These are phyloP conservation scores for Aselliscus stoliczkanus DNA, from an alignment of 2,797 vertebrate genomes.

Conservation along the genomic window DNA sequence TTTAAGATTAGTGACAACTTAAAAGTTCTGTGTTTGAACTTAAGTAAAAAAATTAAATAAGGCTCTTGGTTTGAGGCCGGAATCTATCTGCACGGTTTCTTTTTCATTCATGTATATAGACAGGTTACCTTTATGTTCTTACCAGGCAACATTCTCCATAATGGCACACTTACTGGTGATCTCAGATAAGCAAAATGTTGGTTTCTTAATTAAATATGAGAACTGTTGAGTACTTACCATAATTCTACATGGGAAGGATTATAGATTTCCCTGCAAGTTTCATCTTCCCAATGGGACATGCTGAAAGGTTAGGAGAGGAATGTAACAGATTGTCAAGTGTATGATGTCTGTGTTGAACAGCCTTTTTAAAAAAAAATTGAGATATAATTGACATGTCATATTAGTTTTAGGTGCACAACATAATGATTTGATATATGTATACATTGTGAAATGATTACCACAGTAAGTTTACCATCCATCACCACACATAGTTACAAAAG, in stretches of 20 bases:
- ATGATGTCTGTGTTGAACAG: background rate
- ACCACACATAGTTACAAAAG: background rate
- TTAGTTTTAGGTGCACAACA: background rate
- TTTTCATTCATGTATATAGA: background rate
- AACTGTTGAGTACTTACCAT: background rate
- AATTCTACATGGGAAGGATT: background rate
- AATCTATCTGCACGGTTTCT: background rate
- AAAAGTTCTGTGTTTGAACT: constrained; percentile 11
- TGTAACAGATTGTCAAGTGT: background rate
- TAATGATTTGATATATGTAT: background rate
- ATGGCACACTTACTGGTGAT: background rate
- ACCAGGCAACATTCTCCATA: background rate
- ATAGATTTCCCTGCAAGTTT: background rate
- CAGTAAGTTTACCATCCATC: background rate
- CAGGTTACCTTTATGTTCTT: background rate
- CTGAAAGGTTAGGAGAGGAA: background rate
- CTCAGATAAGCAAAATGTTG: background rate
- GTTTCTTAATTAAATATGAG: constrained; percentile 20
- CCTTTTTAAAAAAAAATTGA: background rate
- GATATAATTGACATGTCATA: background rate
- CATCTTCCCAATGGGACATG: background rate
- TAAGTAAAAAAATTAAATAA: background rate
- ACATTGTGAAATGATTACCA: background rate
- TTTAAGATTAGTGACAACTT: background rate
- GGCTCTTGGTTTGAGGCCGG: background rate